These are phyloP conservation scores for Chloroceryle aenea DNA, from an alignment of 2,113 vertebrate genomes.

Conservation along the genomic window DNA sequence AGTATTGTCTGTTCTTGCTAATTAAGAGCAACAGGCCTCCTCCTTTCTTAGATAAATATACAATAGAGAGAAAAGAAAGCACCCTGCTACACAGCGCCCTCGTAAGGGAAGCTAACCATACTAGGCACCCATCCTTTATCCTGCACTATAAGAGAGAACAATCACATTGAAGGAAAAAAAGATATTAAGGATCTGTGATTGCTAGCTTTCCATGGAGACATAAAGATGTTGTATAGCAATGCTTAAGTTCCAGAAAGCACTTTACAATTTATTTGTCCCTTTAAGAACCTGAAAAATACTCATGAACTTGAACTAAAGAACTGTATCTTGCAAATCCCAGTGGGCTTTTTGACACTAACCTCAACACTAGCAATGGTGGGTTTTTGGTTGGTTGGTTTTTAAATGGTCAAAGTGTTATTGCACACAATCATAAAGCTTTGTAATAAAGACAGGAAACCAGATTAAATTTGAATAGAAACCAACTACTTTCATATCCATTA, in stretches of 20 bases:
- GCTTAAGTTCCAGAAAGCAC: neutral
- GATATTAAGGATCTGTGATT: neutral
- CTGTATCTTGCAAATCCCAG: neutral
- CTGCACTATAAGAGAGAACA: neutral
- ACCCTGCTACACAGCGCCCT: constrained; percentile 2
- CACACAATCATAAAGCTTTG: neutral
- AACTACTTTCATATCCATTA: neutral
- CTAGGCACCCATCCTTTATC: neutral
- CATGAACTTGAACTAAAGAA: neutral
- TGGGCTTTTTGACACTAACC: neutral
- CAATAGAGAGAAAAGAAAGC: constrained; percentile 1
- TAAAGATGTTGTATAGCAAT: neutral
- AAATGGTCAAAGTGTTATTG: neutral
- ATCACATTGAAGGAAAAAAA: neutral
- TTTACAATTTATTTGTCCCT: neutral
- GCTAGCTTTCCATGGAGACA: neutral
- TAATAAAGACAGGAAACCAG: neutral
- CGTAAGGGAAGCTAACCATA: neutral
- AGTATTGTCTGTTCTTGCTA: constrained; percentile 16
- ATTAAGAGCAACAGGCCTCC: constrained; percentile 13
- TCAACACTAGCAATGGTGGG: rapidly evolving
- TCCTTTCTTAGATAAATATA: constrained; percentile 8
- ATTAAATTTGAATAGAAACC: neutral
- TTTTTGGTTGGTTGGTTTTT: too few relatives aligned
- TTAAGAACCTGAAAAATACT: neutral